phyloP scores from a whole-genome alignment of 1,140 invertebrate species.

The Pseudachorutes palmiensis region DNA sequence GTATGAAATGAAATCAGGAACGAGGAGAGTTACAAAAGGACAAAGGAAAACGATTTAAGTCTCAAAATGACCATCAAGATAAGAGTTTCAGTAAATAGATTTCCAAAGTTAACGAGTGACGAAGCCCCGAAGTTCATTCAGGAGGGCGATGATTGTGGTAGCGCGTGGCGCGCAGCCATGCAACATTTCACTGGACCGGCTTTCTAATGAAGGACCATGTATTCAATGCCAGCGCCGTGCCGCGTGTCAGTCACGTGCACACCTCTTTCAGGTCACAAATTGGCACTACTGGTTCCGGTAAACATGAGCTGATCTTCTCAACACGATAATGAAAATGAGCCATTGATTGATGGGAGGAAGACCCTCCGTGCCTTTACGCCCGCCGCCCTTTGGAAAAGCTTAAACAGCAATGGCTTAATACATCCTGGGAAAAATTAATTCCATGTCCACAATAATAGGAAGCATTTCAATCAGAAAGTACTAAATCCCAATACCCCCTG shows the following conservation, averaged over 20 bases:
- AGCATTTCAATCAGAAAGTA: not conserved
- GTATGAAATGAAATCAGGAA: not conserved
- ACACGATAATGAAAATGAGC: not conserved
- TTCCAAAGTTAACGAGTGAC: not conserved
- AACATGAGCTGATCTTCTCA: not conserved
- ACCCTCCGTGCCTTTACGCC: not conserved
- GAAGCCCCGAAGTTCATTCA: not conserved
- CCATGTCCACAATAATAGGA: not conserved
- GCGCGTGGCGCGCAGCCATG: not conserved
- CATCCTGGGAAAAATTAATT: not conserved
- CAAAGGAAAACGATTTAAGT: not conserved
- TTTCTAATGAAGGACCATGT: conserved; percentile 14
- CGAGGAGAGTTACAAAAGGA: not conserved
- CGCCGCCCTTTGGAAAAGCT: not conserved
- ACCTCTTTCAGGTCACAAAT: conserved; percentile 14
- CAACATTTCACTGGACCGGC: not conserved
- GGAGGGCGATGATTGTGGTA: not conserved
- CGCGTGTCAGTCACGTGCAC: conserved; percentile 15
- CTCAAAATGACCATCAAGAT: conserved; percentile 11
- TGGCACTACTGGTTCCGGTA: not conserved
- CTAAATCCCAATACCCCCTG: not conserved
- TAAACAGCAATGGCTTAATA: not conserved
- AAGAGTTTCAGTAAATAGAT: conserved; percentile 10
- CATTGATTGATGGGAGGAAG: conserved; percentile 1
- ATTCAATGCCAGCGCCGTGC: not conserved